Evolutionary conservation across 2,797 vertebrate genomes (phyloP).

Genomic region (Parambassis ranga): DNA sequence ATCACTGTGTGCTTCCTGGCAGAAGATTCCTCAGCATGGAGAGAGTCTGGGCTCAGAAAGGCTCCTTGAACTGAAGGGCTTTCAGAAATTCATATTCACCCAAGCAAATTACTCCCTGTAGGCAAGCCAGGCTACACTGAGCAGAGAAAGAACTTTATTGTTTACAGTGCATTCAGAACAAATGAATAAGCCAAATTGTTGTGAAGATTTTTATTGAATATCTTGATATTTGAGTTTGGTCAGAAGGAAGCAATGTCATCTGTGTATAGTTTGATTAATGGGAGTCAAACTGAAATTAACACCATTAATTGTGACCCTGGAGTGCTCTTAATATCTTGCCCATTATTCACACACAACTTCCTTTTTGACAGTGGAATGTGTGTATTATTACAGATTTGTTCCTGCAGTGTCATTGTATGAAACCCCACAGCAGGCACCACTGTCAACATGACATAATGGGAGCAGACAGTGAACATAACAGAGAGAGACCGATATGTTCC

Average conservation of each 20-base stretch:
- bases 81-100: slow-evolving; percentile 44
- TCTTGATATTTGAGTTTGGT: slow-evolving; percentile 14
- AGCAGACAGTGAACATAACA: neutral
- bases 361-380: neutral
- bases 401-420: neutral
- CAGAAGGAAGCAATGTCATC: slow-evolving; percentile 9
- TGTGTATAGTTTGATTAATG: slow-evolving; percentile 35
- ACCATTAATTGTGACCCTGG: neutral
- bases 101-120: slow-evolving; percentile 21
- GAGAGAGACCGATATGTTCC: slow-evolving; percentile 1
- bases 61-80: slow-evolving; percentile 29
- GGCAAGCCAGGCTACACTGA: neutral
- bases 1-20: slow-evolving; percentile 47
- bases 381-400: neutral
- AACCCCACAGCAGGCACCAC: neutral
- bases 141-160: slow-evolving; percentile 53
- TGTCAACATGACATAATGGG: slow-evolving; percentile 8
- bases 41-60: slow-evolving; percentile 28
- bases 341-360: neutral
- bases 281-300: slow-evolving; percentile 16
- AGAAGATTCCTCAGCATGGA: slow-evolving; percentile 42
- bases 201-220: slow-evolving; percentile 18
- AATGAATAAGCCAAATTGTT: slow-evolving; percentile 44
- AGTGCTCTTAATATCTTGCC: neutral
- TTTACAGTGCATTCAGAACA: slow-evolving; percentile 10